Evolutionary conservation across 1,140 invertebrate genomes (phyloP), one percentile per base, ranked within the genome.

Genomic region (Reticulitermes speratus): DNA sequence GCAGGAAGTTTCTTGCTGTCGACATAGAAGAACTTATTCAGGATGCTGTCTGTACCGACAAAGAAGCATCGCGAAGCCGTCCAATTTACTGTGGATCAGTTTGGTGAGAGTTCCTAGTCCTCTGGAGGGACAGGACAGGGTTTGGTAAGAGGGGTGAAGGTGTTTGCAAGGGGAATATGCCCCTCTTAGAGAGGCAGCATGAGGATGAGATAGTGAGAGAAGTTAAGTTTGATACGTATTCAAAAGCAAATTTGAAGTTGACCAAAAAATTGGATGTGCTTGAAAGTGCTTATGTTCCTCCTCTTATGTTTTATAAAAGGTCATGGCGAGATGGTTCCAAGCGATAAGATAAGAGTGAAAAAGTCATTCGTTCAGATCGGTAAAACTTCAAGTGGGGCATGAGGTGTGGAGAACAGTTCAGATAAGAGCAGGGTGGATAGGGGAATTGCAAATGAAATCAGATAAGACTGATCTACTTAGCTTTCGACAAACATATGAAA

Each of bases 71-170:
- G 65, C 8, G n/a, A 75, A 75, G 65, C 59, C 65, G 65, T 75
- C 65, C 65, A 75, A 75, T 75, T 75, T 75, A 75, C 65, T 75
- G n/a, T 75, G 65, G 65, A 75, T 75, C 65, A 75, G 65, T 75
- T 75, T 8, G n/a, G 65, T 16, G 65, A 25, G 25, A 16, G 25
- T 9, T 1, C 25, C 21, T 65, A 65, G 9, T 23, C 59, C 59
- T 23, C 59, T 65, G 19, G 59, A 65, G 59, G 59, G 59, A 19
- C 8, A 19, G 59, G 59, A 23, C 55, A 59, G 55, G 55, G 14
- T 23, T 59, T 59, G 55, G 55, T 1, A 59, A 7, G 25, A 19
- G 25, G 19, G 16, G 59, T 21, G 16, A 12, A 25, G 21, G 59
- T 65, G 21, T 14, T 19, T 19, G 55, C 55, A 23, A 59, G 21